Conservation (phyloP, 2,113 vertebrate species). For the Varanus salvator region DNA sequence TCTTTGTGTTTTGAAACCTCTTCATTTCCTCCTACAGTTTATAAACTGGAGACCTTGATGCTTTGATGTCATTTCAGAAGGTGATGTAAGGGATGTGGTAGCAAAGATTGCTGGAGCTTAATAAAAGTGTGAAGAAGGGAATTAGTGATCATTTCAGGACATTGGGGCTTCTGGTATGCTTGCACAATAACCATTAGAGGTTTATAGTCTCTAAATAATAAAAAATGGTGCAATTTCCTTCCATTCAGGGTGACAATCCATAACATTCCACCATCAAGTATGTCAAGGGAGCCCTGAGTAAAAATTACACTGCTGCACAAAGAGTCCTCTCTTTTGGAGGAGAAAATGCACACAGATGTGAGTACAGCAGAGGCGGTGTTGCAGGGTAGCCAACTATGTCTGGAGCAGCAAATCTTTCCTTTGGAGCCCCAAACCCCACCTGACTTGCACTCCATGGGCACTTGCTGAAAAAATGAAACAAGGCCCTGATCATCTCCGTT, state of each 20-base stretch:
- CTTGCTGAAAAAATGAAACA: too few species aligned
- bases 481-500: too few species aligned
- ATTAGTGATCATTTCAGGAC: background rate
- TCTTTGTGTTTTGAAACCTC: background rate
- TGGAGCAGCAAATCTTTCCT: too few species aligned
- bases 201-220: background rate
- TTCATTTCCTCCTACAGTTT: background rate
- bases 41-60: rapidly evolving
- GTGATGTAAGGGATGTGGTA: background rate
- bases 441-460: too few species aligned
- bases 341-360: background rate
- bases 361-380: background rate
- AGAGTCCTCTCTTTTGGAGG: background rate
- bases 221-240: background rate
- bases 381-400: too few species aligned
- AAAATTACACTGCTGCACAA: background rate
- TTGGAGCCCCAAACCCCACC: too few species aligned
- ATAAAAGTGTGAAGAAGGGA: background rate
- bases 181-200: background rate
- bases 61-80: background rate
- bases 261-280: background rate
- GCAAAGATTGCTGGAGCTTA: background rate
- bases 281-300: background rate
- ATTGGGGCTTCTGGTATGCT: too few species aligned
- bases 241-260: background rate